Percentiles rank a stretch among this genome's conserved stretches.
phyloP scores from a whole-genome alignment of 2,888 invertebrate species.

The Hydraecia micacea region DNA sequence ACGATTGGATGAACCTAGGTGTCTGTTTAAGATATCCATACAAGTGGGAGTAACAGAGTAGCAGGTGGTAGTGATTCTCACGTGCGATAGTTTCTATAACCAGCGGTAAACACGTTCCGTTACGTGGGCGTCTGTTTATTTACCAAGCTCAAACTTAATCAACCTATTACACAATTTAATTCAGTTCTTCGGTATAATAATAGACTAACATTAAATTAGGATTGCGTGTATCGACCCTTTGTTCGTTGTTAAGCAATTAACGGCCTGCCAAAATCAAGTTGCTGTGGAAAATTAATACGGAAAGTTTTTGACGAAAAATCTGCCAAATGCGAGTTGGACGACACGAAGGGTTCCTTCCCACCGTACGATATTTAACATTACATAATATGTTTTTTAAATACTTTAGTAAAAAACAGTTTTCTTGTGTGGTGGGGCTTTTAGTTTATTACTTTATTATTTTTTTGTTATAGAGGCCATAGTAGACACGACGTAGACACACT shows the following conservation, averaged over 20 bases:
- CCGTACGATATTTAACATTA: not conserved
- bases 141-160: conserved; percentile 12
- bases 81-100: not conserved
- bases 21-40: not conserved
- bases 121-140: not conserved
- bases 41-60: not conserved
- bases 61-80: not conserved
- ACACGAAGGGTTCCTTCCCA: not conserved
- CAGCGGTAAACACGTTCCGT: not conserved
- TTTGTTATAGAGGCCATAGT: too few relatives aligned
- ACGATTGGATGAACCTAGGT: not conserved
- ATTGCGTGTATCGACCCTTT: conserved; percentile 7
- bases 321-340: not conserved
- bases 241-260: conserved; percentile 38
- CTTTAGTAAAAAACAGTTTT: too few relatives aligned
- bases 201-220: conserved; percentile 14
- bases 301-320: conserved; percentile 1
- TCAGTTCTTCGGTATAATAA: not conserved
- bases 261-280: conserved; percentile 9
- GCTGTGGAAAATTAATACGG: conserved; percentile 3
- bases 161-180: conserved; percentile 13
- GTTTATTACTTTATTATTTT: too few relatives aligned
- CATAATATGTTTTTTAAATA: too few relatives aligned
- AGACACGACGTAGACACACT: not conserved
- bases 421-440: too few relatives aligned